Conservation (phyloP, 2,888 invertebrate genomes). For the Scaeva pyrastri region DNA sequence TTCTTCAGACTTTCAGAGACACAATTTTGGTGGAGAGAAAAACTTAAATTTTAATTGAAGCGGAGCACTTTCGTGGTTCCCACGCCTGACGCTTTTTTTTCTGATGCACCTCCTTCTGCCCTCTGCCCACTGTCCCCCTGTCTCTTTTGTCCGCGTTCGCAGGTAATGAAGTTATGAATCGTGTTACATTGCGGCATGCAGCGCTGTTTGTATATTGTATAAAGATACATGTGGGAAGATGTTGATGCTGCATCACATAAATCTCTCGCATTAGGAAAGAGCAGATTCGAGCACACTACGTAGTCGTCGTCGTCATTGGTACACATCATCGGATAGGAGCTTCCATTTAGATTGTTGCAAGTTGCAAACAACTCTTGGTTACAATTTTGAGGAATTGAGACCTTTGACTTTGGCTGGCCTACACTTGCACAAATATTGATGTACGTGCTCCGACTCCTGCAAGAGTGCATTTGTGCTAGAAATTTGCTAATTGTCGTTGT, state of each 20-base stretch:
- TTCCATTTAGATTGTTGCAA: slow-evolving; percentile 27
- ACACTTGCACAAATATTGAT: slow-evolving; percentile 43
- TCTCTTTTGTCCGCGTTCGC: neutral
- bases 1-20: neutral
- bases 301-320: no score
- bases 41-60: slow-evolving; percentile 75
- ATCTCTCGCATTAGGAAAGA: slow-evolving; percentile 69
- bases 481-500: slow-evolving; percentile 64
- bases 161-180: slow-evolving; percentile 75
- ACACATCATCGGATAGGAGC: neutral
- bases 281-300: no score
- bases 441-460: slow-evolving; percentile 45
- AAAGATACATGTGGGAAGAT: slow-evolving; percentile 71
- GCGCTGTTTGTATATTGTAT: no score
- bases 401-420: slow-evolving; percentile 60
- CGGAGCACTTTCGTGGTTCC: slow-evolving; percentile 75
- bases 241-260: slow-evolving; percentile 62
- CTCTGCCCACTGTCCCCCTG: no score
- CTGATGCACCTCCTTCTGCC: neutral
- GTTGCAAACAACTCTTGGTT: slow-evolving; percentile 42
- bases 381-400: slow-evolving; percentile 56
- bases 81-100: slow-evolving; percentile 62
- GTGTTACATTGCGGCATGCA: slow-evolving; percentile 42
- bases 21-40: slow-evolving; percentile 53
- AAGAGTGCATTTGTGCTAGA: slow-evolving; percentile 20